phyloP scores from a whole-genome alignment of 23 tunicate species.

The Clavelina lepadiformis region DNA sequence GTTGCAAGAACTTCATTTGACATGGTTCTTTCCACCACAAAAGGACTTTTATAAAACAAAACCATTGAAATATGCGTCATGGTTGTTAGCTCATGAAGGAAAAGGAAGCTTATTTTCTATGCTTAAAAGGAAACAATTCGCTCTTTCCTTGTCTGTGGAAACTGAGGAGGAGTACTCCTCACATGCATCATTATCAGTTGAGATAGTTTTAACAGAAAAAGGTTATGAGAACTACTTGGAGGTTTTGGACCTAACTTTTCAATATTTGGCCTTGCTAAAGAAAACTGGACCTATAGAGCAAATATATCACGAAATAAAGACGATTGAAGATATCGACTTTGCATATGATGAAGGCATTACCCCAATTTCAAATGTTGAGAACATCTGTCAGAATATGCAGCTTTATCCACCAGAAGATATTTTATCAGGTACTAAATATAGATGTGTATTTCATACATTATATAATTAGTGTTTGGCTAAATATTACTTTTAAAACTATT shows the following conservation, averaged over 20 bases:
- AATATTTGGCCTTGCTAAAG: constrained; percentile 42
- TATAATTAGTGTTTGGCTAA: neutral
- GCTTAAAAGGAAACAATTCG: constrained; percentile 42
- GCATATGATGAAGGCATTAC: constrained; percentile 40
- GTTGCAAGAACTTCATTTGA: constrained; percentile 52
- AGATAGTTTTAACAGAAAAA: constrained; percentile 42
- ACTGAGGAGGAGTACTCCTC: constrained; percentile 18
- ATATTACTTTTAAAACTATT: neutral
- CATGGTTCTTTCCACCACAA: constrained; percentile 73
- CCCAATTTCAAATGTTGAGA: constrained; percentile 37
- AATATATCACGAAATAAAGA: constrained; percentile 52
- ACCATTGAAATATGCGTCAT: constrained; percentile 66
- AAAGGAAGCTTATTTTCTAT: constrained; percentile 66
- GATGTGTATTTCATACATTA: no score
- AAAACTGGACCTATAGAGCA: constrained; percentile 20
- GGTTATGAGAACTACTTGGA: constrained; percentile 31
- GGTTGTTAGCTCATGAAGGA: constrained; percentile 90
- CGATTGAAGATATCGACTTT: constrained; percentile 75
- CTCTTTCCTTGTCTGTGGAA: constrained; percentile 47
- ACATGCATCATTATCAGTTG: constrained; percentile 39
- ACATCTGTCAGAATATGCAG: constrained; percentile 23
- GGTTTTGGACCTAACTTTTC: constrained; percentile 54
- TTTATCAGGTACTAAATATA: constrained; percentile 27
- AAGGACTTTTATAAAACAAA: constrained; percentile 44
- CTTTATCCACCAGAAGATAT: constrained; percentile 55